These are phyloP conservation scores for Molothrus aeneus DNA, from an alignment of 2,797 vertebrate genomes.

Conservation along the genomic window DNA sequence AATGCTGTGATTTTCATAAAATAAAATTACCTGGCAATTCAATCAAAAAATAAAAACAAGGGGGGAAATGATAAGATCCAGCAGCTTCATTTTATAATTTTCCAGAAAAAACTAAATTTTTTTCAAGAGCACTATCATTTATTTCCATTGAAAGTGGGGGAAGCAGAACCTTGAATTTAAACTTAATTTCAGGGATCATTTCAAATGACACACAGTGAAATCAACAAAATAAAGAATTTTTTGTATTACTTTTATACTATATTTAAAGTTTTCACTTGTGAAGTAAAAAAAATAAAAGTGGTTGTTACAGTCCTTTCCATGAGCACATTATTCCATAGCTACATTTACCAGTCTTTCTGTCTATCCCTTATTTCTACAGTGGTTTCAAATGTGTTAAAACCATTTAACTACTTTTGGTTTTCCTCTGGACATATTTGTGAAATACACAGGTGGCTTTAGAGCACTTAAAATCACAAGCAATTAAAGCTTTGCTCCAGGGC, in stretches of 20 bases:
- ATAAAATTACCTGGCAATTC: not conserved
- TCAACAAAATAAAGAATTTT: not conserved
- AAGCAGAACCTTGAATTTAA: not conserved
- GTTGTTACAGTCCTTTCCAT: not conserved
- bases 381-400: conserved; percentile 21
- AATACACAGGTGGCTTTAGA: conserved; percentile 34
- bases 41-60: not conserved
- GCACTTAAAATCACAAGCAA: conserved; percentile 25
- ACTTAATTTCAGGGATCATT: not conserved
- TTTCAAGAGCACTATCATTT: not conserved
- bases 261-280: not conserved
- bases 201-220: not conserved
- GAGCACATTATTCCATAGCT: not conserved
- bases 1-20: not conserved
- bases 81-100: not conserved
- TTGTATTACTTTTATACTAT: not conserved
- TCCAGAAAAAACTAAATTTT: rapidly evolving
- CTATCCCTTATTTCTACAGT: not conserved
- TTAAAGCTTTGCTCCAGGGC: conserved; percentile 33
- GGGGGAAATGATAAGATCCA: not conserved
- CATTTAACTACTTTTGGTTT: not conserved
- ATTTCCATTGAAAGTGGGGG: not conserved
- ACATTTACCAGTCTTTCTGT: not conserved
- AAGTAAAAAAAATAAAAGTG: not conserved
- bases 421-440: not conserved